Percentiles rank a stretch among this genome's conserved stretches.
These are phyloP conservation scores for Drosophila erecta DNA, from an alignment of 1,140 invertebrate genomes.

Conservation along the genomic window DNA sequence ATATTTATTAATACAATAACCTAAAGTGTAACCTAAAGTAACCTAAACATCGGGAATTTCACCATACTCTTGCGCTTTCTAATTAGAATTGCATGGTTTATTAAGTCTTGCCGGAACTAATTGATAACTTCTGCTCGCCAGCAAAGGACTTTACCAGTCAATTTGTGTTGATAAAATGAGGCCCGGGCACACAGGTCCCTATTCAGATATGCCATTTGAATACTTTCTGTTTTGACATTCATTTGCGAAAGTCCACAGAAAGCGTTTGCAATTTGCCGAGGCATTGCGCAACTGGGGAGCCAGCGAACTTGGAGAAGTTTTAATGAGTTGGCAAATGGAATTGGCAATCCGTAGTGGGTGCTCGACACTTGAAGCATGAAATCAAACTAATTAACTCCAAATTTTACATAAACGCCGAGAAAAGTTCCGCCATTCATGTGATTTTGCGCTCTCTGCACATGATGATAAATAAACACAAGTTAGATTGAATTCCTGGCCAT, in stretches of 20 bases:
- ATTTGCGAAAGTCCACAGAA: conserved; percentile 22
- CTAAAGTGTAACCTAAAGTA: too few relatives aligned
- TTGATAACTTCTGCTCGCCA: conserved; percentile 12
- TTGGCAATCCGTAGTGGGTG: conserved; percentile 49
- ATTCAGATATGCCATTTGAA: conserved; percentile 23
- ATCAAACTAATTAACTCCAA: conserved; percentile 67
- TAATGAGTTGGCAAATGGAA: conserved; percentile 59
- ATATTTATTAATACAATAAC: background rate
- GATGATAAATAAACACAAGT: conserved; percentile 44
- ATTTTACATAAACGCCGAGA: conserved; percentile 48
- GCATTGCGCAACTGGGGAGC: conserved; percentile 4
- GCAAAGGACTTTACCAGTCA: conserved; percentile 11
- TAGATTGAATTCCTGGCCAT: conserved; percentile 3
- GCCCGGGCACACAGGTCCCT: conserved; percentile 3
- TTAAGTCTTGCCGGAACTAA: conserved; percentile 25
- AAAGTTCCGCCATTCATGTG: conserved; percentile 52
- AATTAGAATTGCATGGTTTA: conserved; percentile 32
- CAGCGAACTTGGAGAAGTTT: conserved; percentile 50
- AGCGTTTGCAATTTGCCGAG: conserved; percentile 33
- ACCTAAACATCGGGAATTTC: background rate
- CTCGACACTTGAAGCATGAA: conserved; percentile 55
- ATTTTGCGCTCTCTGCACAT: conserved; percentile 57
- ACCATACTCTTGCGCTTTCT: conserved; percentile 8
- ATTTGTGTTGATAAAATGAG: conserved; percentile 6
- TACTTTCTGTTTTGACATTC: conserved; percentile 45